These are phyloP conservation scores for Paratilapia polleni DNA, from an alignment of 2,113 vertebrate genomes.

Conservation along the genomic window DNA sequence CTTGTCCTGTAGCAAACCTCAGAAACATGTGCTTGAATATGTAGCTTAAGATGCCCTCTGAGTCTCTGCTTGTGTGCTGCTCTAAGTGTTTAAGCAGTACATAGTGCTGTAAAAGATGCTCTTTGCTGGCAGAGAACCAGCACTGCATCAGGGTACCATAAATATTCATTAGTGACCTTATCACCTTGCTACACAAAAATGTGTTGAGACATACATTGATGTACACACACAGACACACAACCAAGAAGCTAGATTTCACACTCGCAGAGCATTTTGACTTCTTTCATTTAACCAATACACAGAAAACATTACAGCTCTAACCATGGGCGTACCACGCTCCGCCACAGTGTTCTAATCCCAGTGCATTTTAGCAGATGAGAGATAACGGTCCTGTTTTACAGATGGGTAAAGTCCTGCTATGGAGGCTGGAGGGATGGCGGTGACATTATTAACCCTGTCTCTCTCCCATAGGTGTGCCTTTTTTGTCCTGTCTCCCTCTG, in stretches of 20 bases:
- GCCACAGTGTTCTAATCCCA: too few relatives aligned
- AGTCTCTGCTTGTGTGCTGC: neutral
- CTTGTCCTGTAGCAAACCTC: constrained; percentile 9
- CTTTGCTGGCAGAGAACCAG: constrained; percentile 35
- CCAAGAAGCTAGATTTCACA: constrained; percentile 17
- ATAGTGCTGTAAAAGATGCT: constrained; percentile 26
- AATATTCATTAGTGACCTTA: constrained; percentile 69
- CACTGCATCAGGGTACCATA: constrained; percentile 57
- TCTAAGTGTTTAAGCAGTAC: constrained; percentile 13
- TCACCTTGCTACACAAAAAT: constrained; percentile 26
- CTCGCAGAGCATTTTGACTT: neutral
- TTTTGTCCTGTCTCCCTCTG: too few relatives aligned
- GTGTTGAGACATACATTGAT: constrained; percentile 1
- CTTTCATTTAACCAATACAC: neutral
- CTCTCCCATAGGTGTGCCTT: too few relatives aligned
- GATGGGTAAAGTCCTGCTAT: too few relatives aligned
- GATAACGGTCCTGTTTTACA: neutral
- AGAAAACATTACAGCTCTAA: neutral
- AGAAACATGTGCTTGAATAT: constrained; percentile 19
- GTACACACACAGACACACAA: neutral
- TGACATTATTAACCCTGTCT: too few relatives aligned
- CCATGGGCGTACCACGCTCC: too few relatives aligned
- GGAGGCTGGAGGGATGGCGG: too few relatives aligned
- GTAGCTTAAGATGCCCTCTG: constrained; percentile 3
- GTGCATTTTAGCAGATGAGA: too few relatives aligned